Conservation (phyloP, 2,797 vertebrate species). For the Lophotriccus pileatus region DNA sequence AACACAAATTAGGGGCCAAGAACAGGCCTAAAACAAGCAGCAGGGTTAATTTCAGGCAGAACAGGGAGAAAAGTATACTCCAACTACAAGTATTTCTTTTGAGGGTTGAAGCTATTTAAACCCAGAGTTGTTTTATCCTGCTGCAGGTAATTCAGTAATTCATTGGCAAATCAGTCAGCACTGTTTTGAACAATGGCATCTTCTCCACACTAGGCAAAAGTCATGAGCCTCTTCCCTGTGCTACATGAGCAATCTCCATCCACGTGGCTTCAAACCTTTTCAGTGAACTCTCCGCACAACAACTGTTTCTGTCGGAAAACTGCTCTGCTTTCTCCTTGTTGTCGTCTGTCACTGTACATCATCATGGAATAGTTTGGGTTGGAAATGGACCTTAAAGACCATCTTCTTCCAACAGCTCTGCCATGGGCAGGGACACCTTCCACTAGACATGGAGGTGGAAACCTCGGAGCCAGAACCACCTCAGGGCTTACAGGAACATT, state of each 20-base stretch:
- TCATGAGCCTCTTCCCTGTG: rapidly evolving
- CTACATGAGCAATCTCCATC: neutral
- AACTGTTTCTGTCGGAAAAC: neutral
- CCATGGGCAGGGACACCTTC: neutral
- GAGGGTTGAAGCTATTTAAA: neutral
- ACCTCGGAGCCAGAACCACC: neutral
- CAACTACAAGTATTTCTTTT: neutral
- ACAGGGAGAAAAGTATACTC: neutral
- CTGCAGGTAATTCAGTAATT: neutral
- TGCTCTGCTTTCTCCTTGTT: neutral
- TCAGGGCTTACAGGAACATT: neutral
- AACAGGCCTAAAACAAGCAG: neutral
- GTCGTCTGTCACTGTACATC: neutral
- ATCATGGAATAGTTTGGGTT: neutral
- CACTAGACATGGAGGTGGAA: neutral
- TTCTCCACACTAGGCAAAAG: neutral
- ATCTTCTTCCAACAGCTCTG: neutral
- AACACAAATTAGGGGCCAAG: neutral
- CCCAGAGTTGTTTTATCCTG: neutral
- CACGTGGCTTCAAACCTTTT: neutral
- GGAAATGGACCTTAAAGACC: neutral
- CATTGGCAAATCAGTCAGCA: neutral
- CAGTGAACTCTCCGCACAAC: neutral
- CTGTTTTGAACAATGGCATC: neutral
- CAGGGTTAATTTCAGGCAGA: neutral